These are phyloP conservation scores for Cynopterus brachyotis DNA, from an alignment of 2,113 vertebrate genomes.

Conservation along the genomic window DNA sequence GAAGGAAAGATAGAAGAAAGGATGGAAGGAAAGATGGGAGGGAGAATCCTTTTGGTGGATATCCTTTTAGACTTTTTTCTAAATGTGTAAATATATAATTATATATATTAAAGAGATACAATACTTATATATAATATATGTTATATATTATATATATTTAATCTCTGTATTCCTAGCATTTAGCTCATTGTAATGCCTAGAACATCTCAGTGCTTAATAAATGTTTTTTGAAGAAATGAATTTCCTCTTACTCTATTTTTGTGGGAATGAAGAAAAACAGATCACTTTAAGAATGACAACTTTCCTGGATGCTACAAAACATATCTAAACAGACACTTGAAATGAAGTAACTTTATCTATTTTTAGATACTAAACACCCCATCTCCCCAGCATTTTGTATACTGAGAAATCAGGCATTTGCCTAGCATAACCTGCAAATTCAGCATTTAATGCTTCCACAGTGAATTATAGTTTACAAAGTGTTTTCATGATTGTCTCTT, in stretches of 20 bases:
- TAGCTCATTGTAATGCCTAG: neutral
- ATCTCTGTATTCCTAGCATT: neutral
- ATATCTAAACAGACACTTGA: neutral
- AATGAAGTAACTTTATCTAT: neutral
- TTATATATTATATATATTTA: too few species aligned
- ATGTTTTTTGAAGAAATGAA: neutral
- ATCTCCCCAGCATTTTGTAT: neutral
- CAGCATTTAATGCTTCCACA: neutral
- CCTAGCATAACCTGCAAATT: neutral
- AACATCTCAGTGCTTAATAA: neutral
- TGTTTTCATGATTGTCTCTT: neutral
- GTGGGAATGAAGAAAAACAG: constrained; percentile 37
- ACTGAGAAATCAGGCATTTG: neutral
- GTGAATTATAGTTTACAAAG: neutral
- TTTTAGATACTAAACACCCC: neutral
- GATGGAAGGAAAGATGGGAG: neutral
- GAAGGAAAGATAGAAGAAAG: too few species aligned
- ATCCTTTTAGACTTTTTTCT: neutral
- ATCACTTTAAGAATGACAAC: neutral
- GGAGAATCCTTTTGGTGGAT: neutral
- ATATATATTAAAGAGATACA: too few species aligned
- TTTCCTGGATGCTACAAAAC: neutral
- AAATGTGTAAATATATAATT: neutral
- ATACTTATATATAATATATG: too few species aligned
- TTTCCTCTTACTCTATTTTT: constrained; percentile 26